Evolutionary conservation across 2,113 vertebrate species (phyloP), one percentile per base, ranked within the genome.

Genomic region (Psittacula cyanocephala): DNA sequence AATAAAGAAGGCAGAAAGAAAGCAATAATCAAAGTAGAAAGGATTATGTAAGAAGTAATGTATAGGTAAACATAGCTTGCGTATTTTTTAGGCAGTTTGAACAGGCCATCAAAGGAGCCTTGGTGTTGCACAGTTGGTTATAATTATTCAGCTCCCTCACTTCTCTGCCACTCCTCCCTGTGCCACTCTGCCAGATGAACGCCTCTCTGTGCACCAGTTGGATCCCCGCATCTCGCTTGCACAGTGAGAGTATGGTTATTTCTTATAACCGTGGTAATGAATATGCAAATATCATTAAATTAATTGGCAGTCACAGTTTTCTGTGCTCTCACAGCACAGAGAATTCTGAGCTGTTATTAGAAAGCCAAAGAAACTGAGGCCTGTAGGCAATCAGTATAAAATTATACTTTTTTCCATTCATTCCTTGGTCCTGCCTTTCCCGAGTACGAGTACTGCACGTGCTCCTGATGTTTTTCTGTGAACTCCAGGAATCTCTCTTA

Each of bases 231-330:
- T 44, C 55, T 47, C 44, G 1, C 41, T 29, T 39, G 43, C 39
- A 20, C 70, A 18, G 3, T 4, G 24, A 47, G 77, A 53, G 65
- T 41, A 9, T 14, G 81, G 39, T 19, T 75, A 2, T 27, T 92
- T 75, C 53, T 18, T 53, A 74, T 4, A 86, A 20, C 75, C 50
- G 2, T 22, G 65, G 60, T 35, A 59, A 81, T 70, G 65, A 78
- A 55, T 68, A 81, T 92, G 94, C 89, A 95, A 78, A 91, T 79
- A 64, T 24, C 29, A 31, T 68, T 71, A 35, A 25, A 78, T 83
- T 89, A 89, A 91, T 60, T 75, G 83, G 60, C 88, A 84, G 68
- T 59, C 77, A 7, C 31, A 64, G 39, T 50, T 94, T 53, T 71
- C 81, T 55, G 46, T 69, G 60, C 81, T 88, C 53, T 80, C 3